phyloP scores from a whole-genome alignment of 2,113 vertebrate genomes.

The Tetrao urogallus region DNA sequence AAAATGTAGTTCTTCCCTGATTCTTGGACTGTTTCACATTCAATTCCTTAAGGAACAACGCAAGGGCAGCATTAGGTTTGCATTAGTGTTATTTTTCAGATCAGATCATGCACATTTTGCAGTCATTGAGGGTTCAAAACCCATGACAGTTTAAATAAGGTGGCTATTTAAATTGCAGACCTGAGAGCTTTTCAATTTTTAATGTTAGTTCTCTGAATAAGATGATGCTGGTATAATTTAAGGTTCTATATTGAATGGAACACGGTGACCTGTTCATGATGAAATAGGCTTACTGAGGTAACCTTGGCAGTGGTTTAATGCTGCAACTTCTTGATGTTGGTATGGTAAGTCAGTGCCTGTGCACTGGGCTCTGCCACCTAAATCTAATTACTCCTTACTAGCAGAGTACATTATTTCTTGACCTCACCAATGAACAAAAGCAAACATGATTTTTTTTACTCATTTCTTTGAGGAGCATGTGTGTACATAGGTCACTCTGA shows the following conservation, averaged over 20 bases:
- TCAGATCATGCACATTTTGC: neutral
- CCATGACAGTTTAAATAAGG: conserved; percentile 1
- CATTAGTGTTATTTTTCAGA: conserved; percentile 38
- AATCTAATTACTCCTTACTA: neutral
- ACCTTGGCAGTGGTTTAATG: conserved; percentile 6
- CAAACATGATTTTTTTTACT: neutral
- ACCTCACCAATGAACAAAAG: neutral
- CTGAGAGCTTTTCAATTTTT: conserved; percentile 59
- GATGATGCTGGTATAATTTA: conserved; percentile 13
- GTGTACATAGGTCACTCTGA: neutral
- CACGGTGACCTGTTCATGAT: neutral
- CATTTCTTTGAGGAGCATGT: neutral
- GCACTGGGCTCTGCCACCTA: neutral
- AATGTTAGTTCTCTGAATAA: conserved; percentile 39
- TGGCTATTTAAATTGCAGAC: conserved; percentile 16
- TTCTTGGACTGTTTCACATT: conserved; percentile 43
- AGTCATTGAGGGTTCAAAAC: conserved; percentile 1
- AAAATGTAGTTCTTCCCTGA: conserved; percentile 43
- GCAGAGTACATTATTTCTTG: neutral
- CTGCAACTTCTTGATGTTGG: neutral
- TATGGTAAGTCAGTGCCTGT: neutral
- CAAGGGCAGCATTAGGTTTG: conserved; percentile 31
- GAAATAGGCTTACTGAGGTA: conserved; percentile 37
- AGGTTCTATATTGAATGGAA: neutral
- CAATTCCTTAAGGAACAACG: conserved; percentile 44